Base-by-base conservation (phyloP, 2,797 vertebrate genomes). In the Selene dorsalis region DNA sequence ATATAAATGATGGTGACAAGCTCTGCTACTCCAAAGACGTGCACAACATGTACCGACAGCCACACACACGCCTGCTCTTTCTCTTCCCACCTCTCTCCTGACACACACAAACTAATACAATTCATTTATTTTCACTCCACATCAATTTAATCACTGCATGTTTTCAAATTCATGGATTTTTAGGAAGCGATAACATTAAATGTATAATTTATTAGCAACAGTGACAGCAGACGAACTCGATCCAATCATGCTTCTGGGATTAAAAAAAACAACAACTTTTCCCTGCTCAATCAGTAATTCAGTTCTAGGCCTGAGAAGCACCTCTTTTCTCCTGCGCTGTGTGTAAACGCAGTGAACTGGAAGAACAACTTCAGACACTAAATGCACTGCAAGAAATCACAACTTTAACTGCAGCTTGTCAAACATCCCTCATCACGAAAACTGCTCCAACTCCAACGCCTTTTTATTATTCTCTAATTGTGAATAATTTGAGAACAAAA, bases 181-280 rank as follows among this genome's bases (percentile, higher is more conserved):
- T 20, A 66, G 50, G 22, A 64, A 48, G 38, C 12, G 6, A 52
- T 20, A 59, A 66, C n/a, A 38, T 2, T 41, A n/a, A 20, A 80
- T 82, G 28, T 73, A 64, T 70, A 24, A 82, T 82, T 55, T 59
- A 77, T 79, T 47, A 47, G 30, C 3, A 48, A 32, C 14, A 2
- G 38, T 74, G 55, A 74, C 66, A 64, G n/a, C 53, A 64, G 45
- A 66, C 20, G 13, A 55, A 55, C 18, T 52, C 61, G 6, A 59
- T 52, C 20, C 50, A 41, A 47, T 68, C 52, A 30, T 30, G 17
- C 20, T 53, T 0, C 12, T 48, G 8, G 6, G 24, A 41, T 64
- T 69, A 38, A 6, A 62, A 47, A 35, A 35, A 35, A 30, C 30
- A 30, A 30, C 2, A 67, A 66, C 22, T 3, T 48, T 35, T 71